A percentile compares a stretch with the other conserved stretches of the same genome.
Evolutionary conservation across 2,888 invertebrate genomes (phyloP).

Genomic region (Yponomeuta plumbellus): DNA sequence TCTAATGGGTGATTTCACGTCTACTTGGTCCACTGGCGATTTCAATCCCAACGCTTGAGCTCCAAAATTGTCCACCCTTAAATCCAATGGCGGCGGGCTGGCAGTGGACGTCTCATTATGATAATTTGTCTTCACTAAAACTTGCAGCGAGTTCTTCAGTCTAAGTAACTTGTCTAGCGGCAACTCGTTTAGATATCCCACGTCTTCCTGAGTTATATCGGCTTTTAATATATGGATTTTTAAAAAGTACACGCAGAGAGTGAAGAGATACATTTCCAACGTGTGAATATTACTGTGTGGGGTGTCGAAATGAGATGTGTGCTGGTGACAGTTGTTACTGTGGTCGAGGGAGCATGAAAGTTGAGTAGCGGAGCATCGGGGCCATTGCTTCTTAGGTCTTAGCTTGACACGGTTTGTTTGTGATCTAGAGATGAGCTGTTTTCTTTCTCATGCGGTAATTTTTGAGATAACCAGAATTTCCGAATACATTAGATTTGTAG

Average conservation of each 20-base stretch:
- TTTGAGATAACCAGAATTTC: too few relatives aligned
- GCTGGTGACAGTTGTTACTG: conserved; percentile 38
- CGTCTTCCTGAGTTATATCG: conserved; percentile 45
- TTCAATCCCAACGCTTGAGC: conserved; percentile 63
- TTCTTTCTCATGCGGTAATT: not conserved
- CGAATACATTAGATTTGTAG: too few relatives aligned
- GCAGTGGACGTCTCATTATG: conserved; percentile 38
- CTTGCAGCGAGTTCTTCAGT: conserved; percentile 69
- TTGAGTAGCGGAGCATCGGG: conserved; percentile 10
- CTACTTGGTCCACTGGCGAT: conserved; percentile 29
- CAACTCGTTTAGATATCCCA: conserved; percentile 80
- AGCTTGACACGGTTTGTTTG: not conserved
- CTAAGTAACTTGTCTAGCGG: conserved; percentile 82
- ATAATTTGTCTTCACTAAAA: conserved; percentile 40
- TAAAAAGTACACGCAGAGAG: conserved; percentile 31
- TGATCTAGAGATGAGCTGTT: not conserved
- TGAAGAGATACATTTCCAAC: conserved; percentile 40
- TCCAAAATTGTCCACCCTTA: conserved; percentile 44
- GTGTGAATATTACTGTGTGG: conserved; percentile 31
- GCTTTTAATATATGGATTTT: conserved; percentile 29
- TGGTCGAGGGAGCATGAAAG: conserved; percentile 55
- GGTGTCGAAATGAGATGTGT: conserved; percentile 32
- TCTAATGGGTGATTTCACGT: conserved; percentile 45
- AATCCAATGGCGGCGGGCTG: conserved; percentile 34
- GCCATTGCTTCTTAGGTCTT: conserved; percentile 11